Evolutionary conservation across 1,140 invertebrate species (phyloP).

Genomic region (Cydia strobilella): DNA sequence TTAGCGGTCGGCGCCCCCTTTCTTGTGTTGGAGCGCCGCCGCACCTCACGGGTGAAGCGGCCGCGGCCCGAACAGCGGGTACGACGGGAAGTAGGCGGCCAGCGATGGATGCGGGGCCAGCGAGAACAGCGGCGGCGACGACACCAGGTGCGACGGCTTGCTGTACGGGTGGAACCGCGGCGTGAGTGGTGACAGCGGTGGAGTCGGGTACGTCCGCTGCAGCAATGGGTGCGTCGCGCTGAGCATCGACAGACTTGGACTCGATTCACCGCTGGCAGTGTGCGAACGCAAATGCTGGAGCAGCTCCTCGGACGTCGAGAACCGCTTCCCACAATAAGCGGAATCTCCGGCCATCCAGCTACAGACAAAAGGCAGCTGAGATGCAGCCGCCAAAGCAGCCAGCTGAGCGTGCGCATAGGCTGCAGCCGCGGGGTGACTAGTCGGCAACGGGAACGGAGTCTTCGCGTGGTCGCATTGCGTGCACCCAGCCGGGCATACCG

Average conservation of each 20-base stretch:
- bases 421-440: slow-evolving; percentile 80
- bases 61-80: slow-evolving; percentile 92
- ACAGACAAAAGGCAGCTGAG: slow-evolving; percentile 91
- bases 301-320: slow-evolving; percentile 93
- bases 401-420: slow-evolving; percentile 88
- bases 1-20: slow-evolving; percentile 80
- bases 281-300: slow-evolving; percentile 94
- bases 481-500: slow-evolving; percentile 91
- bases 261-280: slow-evolving; percentile 82
- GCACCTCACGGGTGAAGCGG: slow-evolving; percentile 82
- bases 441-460: slow-evolving; percentile 73
- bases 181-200: slow-evolving; percentile 90
- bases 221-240: slow-evolving; percentile 85
- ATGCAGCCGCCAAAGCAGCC: slow-evolving; percentile 86
- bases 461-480: slow-evolving; percentile 93
- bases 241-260: slow-evolving; percentile 69
- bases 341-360: slow-evolving; percentile 95
- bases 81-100: slow-evolving; percentile 91
- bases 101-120: slow-evolving; percentile 84
- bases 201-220: slow-evolving; percentile 91
- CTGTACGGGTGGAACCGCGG: slow-evolving; percentile 92
- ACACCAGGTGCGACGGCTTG: slow-evolving; percentile 84
- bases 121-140: slow-evolving; percentile 83
- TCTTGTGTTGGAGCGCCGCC: slow-evolving; percentile 78
- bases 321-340: slow-evolving; percentile 94